Percentiles rank a stretch among this genome's conserved stretches.
Conservation (phyloP, 2,113 vertebrate genomes). For the Rafetus swinhoei region DNA sequence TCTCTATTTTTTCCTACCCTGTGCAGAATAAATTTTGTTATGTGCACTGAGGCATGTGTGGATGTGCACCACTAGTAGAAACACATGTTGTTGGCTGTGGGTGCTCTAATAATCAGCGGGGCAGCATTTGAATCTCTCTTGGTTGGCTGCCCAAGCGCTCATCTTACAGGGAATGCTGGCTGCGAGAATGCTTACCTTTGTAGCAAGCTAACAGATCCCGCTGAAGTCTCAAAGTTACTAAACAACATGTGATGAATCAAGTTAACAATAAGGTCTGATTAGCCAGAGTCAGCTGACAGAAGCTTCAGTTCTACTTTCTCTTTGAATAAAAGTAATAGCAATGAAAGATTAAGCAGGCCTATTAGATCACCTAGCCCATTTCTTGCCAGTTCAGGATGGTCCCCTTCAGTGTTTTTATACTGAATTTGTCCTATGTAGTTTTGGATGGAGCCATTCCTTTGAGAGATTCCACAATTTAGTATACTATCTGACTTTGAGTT, state of each 20-base stretch:
- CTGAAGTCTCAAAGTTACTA: conserved; percentile 21
- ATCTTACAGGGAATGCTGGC: no score
- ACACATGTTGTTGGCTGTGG: no score
- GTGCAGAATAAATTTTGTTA: no score
- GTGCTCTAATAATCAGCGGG: no score
- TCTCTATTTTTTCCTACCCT: no score
- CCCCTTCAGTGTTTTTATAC: neutral
- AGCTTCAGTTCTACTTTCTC: neutral
- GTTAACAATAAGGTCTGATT: neutral
- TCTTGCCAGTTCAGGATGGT: neutral
- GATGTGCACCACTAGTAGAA: no score
- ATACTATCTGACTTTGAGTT: neutral
- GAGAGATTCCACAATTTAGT: neutral
- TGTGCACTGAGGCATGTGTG: no score
- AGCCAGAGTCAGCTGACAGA: conserved; percentile 19
- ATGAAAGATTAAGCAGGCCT: neutral
- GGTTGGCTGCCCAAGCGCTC: no score
- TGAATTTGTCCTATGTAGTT: neutral
- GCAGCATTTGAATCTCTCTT: no score
- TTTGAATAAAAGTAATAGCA: conserved; percentile 7
- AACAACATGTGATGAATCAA: conserved; percentile 12
- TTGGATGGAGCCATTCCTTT: neutral
- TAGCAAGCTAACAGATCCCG: conserved; percentile 22
- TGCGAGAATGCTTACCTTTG: neutral
- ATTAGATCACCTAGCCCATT: neutral